phyloP scores from a whole-genome alignment of 2,797 vertebrate genomes.

The Mus spretus region DNA sequence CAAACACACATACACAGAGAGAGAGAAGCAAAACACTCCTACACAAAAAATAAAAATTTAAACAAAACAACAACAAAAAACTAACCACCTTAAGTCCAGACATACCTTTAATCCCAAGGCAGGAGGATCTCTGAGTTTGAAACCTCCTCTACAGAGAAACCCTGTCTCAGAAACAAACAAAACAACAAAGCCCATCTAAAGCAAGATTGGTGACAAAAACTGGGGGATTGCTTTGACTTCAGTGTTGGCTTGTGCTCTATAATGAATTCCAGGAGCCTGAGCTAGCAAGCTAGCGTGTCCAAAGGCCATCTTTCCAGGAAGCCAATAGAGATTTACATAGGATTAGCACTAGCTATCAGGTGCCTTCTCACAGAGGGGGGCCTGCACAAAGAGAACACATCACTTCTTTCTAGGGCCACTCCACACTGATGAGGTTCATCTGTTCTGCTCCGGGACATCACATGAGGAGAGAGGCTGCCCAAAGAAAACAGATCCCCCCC shows the following conservation, averaged over 20 bases:
- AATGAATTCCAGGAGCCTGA: not conserved
- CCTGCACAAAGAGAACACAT: not conserved
- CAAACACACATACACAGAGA: not conserved
- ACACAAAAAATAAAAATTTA: not conserved
- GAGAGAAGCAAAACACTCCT: not conserved
- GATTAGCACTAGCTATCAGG: not conserved
- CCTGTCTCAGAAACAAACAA: not conserved
- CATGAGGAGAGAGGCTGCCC: not conserved
- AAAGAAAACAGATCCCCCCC: not conserved
- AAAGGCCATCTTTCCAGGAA: not conserved
- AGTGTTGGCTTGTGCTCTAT: not conserved
- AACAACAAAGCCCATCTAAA: not conserved
- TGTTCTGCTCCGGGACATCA: not conserved
- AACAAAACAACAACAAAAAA: not conserved
- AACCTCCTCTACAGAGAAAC: not conserved
- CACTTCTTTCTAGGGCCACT: not conserved
- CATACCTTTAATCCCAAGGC: not conserved
- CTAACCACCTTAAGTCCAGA: not conserved
- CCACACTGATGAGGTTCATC: not conserved
- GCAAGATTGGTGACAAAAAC: not conserved
- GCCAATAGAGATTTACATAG: not conserved
- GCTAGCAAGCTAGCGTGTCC: no score
- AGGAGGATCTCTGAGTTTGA: not conserved
- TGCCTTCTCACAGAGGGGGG: not conserved
- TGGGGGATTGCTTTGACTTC: not conserved